Evolutionary conservation across 2,888 invertebrate species (phyloP), one percentile per base, ranked within the genome.

Genomic region (Orthosia gracilis): DNA sequence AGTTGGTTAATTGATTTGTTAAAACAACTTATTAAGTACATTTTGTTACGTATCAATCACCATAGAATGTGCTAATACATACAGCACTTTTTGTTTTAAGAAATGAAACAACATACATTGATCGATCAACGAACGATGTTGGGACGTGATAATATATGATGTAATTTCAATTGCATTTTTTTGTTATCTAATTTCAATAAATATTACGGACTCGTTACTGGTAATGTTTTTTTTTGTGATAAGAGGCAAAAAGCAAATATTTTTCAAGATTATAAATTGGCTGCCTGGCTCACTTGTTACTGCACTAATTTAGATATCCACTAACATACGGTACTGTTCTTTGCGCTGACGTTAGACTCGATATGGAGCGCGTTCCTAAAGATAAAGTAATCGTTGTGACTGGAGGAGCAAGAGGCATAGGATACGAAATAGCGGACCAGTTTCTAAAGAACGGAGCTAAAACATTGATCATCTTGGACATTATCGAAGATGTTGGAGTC

Each of bases 381-480:
- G 82, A 88, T 59, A 91, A 91, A 88, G 77, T 82, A 2, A 81
- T 88, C 1, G 86, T 90, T 3, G 75, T 97, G 18, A 97, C 97
- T 2, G 97, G 97, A 1, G 97, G 94, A 31, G 97, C 96, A 1
- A 91, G 92, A 57, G 97, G 97, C 2, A 96, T 97, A 59, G 97
- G 97, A 0, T 92, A 92, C 45, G 91, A 92, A 59, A 96, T 94
- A 55, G 93, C 94, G 1, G 90, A 92, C 4, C 92, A 94, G 76
- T 93, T 96, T 58, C 85, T 97, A 4, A 90, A 91, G 68, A 92
- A 94, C 73, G 95, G 95, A 55, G 92, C 87, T 0, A 90, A 87
- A 77, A 57, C 73, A 12, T 73, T 87, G 1, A 76, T 91, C 4
- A 61, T 92, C 9, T 69, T 91, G 4, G 92, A 92, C 40, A 76